Evolutionary conservation across 2,888 invertebrate genomes (phyloP), one percentile per base, ranked within the genome.

Genomic region (Drosophila meridionalis): DNA sequence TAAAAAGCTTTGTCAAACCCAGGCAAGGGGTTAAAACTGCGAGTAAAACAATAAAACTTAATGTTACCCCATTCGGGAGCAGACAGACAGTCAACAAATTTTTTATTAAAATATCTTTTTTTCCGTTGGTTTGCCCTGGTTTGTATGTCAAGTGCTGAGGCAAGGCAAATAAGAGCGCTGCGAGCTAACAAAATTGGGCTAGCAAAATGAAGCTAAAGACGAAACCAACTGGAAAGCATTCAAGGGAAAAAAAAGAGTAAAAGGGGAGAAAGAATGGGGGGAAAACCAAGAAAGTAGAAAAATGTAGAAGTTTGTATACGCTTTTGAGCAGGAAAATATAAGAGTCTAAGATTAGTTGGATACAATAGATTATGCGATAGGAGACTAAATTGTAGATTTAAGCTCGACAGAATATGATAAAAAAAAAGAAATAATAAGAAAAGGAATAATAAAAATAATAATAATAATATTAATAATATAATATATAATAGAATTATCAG

Each of bases 161-260:
- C 30, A 20, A 6, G n/a, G 56, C 56, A 30, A 42, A 56, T 14
- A 80, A 73, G 53, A 40, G 36, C 38, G 85, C 85, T 76, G 60
- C 50, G 57, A 78, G 89, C 85, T 71, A 89, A 70, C 82, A 6
- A 89, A 87, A 89, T 87, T 86, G 89, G 89, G 87, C 85, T 81
- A 79, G 77, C 82, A 77, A 86, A 81, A 82, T 77, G 82, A 84
- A 87, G 80, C 82, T 82, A 74, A 73, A 82, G 70, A 73, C 73
- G 68, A 74, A 73, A 65, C 69, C 79, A 74, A 65, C 74, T 76
- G 73, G 73, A 79, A 88, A 85, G 69, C 65, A 66, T 63, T 52
- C 63, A 75, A 32, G 50, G n/a, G 11, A 40, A 30, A 56, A 56
- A 40, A 76, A 70, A 42, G 8, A 9, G 56, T 4, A 11, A 30